phyloP scores from a whole-genome alignment of 1,140 invertebrate genomes.

The Aphis gossypii region DNA sequence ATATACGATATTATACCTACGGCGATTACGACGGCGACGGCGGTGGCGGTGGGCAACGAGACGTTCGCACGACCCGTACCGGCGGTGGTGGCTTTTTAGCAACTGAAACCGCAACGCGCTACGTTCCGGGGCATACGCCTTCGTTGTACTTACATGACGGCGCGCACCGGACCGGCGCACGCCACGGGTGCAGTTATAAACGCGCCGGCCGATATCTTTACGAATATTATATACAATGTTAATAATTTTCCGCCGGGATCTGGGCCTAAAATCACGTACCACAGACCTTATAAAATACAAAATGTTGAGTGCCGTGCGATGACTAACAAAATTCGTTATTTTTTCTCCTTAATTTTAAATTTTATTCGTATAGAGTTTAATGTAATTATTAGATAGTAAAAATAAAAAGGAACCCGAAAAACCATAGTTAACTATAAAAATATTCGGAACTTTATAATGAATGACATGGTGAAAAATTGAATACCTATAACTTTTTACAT shows the following conservation, averaged over 20 bases:
- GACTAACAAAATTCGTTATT: neutral
- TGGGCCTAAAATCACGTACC: neutral
- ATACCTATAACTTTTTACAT: no score
- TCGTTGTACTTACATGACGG: neutral
- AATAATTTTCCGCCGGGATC: slow-evolving; percentile 15
- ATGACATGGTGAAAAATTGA: no score
- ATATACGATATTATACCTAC: neutral
- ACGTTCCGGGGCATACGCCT: slow-evolving; percentile 9
- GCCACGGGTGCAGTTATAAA: neutral
- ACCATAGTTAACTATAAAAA: no score
- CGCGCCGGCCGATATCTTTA: neutral
- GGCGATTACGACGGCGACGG: no score
- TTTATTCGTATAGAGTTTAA: neutral
- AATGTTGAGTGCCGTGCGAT: no score
- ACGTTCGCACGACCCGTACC: neutral
- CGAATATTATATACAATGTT: neutral
- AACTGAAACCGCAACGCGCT: slow-evolving; percentile 53
- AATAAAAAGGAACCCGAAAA: neutral
- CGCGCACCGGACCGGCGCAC: slow-evolving; percentile 26
- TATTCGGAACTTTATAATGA: no score
- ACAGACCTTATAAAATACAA: neutral
- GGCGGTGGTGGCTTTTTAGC: slow-evolving; percentile 32
- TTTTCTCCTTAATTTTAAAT: neutral
- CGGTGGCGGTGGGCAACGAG: no score
- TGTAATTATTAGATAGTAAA: neutral